phyloP scores from a whole-genome alignment of 1,140 invertebrate species.

The Drosophila subpulchrella region DNA sequence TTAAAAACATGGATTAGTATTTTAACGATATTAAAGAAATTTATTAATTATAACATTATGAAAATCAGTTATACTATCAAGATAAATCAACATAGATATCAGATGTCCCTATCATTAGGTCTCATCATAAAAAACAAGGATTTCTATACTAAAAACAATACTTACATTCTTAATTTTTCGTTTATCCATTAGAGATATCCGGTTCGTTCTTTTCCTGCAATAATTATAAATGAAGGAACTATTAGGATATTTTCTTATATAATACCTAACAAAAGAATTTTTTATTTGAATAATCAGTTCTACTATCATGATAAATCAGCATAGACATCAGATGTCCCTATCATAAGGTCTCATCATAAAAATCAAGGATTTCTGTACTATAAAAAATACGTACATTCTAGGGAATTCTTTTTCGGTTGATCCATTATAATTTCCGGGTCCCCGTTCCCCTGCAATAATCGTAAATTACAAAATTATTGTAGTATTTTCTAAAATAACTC shows the following conservation, averaged over 20 bases:
- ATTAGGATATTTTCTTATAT: too few species aligned
- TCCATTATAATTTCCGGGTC: too few species aligned
- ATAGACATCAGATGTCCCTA: slow-evolving; percentile 56
- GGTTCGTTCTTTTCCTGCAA: too few species aligned
- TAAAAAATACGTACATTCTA: background rate
- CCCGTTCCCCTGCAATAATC: too few species aligned
- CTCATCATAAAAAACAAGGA: slow-evolving; percentile 34
- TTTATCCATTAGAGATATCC: too few species aligned
- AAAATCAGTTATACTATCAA: slow-evolving; percentile 26
- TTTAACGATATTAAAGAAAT: background rate
- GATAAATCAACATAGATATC: slow-evolving; percentile 56
- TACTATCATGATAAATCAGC: slow-evolving; percentile 51
- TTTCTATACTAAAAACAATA: background rate
- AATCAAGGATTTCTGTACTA: background rate
- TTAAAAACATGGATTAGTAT: too few species aligned
- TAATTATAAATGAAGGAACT: too few species aligned
- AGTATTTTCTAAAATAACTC: too few species aligned
- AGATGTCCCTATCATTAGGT: slow-evolving; percentile 46
- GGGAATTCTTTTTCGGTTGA: too few species aligned
- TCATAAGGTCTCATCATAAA: slow-evolving; percentile 44
- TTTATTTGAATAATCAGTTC: background rate
- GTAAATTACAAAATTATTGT: too few species aligned
- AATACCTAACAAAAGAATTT: too few species aligned
- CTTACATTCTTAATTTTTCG: background rate
- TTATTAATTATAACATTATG: background rate